Evolutionary conservation across 1,140 invertebrate species (phyloP), one percentile per base, ranked within the genome.

Genomic region (Neuroterus valhalla): DNA sequence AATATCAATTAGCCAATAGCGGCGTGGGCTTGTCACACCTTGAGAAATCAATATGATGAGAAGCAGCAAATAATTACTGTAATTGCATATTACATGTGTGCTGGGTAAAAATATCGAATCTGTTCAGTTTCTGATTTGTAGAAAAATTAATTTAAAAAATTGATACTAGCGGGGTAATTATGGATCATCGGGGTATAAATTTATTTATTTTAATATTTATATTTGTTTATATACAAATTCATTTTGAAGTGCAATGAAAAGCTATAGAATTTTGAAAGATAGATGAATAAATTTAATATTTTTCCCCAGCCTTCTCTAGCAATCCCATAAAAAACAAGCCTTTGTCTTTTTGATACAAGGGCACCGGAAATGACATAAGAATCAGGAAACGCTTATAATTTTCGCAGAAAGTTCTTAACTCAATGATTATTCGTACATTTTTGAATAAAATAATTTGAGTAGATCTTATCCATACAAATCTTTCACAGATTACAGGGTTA

Each of bases 281-380:
- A 38, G 31, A 38, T 10, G 31, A 10, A 38, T 21, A 2, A 21
- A 52, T 23, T 21, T 8, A 12, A 12, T 1, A 12, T 26, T 14
- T 52, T 52, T 52, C 6, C 50, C 50, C 17, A 14, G 6, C 12
- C 2, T 3, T 10, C 21, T 10, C 19, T 21, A 21, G 23, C 10
- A 21, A 1, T 52, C 50, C 19, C 23, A 52, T 8, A 50, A n/a
- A 52, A 23, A 21, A 52, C 50, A 23, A 52, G 50, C 50, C 50
- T 52, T 21, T 23, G 50, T 52, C 12, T 17, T 23, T 26, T 52
- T 23, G 19, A 23, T 23, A 52, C 50, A 52, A 52, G 50, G 50
- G 50, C 50, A 52, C 50, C 50, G 50, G 50, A 52, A 52, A 52
- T 23, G 50, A 52, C 50, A 21, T 52, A 19, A 6, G 50, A 52